Evolutionary conservation across 2,888 invertebrate genomes (phyloP).

Genomic region (Balanococcus diminutus): DNA sequence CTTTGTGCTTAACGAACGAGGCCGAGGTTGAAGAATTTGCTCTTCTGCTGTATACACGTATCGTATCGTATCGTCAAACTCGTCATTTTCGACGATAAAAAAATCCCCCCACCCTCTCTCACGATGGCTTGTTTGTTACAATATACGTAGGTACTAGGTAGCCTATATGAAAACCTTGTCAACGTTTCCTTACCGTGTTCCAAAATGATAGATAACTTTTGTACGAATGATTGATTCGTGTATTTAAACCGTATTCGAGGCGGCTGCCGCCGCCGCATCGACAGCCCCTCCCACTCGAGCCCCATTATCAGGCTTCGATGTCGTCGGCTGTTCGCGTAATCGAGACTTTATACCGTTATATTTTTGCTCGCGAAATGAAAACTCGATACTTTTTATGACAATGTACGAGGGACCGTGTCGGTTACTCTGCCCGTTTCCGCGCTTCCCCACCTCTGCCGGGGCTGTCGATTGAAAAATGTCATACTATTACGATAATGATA

Average conservation of each 20-base stretch:
- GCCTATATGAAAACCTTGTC: background rate
- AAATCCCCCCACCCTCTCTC: no score
- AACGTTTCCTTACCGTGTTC: background rate
- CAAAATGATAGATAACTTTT: slow-evolving; percentile 6
- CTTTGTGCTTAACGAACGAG: no score
- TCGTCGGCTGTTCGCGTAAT: background rate
- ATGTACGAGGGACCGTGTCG: background rate
- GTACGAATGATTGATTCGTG: slow-evolving; percentile 20
- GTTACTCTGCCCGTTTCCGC: background rate
- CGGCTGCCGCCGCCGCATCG: no score
- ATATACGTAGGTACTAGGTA: background rate
- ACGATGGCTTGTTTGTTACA: background rate
- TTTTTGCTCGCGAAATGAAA: background rate
- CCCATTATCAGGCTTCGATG: background rate
- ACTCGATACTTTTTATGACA: slow-evolving; percentile 30
- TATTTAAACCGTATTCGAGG: slow-evolving; percentile 8
- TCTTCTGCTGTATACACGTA: no score
- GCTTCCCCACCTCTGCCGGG: background rate
- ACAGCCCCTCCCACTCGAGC: background rate
- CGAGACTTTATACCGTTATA: background rate
- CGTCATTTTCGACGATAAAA: background rate
- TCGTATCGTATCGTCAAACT: background rate
- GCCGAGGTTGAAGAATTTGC: no score
- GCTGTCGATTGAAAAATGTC: slow-evolving; percentile 23
- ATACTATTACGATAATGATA: slow-evolving; percentile 2